These are phyloP conservation scores for Lamellibrachia luymesi DNA, from an alignment of 1,140 invertebrate species.

Conservation along the genomic window DNA sequence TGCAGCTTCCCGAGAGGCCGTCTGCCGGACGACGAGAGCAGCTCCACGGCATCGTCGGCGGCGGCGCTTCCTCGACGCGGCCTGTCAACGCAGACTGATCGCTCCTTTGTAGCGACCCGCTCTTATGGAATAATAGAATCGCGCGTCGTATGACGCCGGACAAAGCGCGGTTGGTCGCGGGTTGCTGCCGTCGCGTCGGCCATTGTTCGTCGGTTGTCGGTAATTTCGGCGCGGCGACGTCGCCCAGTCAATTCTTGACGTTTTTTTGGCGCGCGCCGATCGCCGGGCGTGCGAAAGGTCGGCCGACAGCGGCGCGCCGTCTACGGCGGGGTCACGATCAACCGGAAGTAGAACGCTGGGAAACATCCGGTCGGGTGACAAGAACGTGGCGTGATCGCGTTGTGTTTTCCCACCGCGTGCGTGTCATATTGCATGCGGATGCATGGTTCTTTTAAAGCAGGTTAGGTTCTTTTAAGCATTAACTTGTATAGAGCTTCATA, in stretches of 20 bases:
- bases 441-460: neutral
- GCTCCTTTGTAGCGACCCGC: neutral
- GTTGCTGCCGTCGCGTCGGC: neutral
- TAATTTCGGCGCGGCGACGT: neutral
- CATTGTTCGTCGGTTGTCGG: neutral
- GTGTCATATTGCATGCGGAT: neutral
- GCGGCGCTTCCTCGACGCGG: neutral
- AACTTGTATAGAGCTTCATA: too few relatives aligned
- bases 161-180: neutral
- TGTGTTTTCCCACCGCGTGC: neutral
- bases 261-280: neutral
- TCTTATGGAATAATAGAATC: conserved; percentile 1
- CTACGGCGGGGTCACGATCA: neutral
- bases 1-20: neutral
- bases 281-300: neutral
- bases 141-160: neutral
- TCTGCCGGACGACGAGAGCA: neutral
- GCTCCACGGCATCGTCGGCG: neutral
- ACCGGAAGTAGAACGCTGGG: neutral
- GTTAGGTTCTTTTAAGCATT: neutral
- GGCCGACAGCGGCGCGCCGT: neutral
- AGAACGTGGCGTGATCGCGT: neutral
- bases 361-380: neutral
- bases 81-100: neutral
- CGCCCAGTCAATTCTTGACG: neutral